These are phyloP conservation scores for Crocidura indochinensis DNA, from an alignment of 2,797 vertebrate species.

Conservation along the genomic window DNA sequence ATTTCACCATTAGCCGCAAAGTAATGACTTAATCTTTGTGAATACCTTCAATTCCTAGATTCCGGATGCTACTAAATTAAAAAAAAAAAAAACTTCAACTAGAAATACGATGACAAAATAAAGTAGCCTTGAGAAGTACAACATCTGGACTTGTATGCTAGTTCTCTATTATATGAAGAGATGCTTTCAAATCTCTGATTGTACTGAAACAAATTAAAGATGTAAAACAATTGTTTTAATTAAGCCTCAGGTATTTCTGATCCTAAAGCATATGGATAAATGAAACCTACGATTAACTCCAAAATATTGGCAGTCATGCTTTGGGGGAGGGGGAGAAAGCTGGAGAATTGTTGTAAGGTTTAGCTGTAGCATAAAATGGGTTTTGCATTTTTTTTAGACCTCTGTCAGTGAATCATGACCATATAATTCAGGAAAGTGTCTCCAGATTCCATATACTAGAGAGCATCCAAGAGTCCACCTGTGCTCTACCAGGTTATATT, in stretches of 20 bases:
- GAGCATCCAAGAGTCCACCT: too few relatives aligned
- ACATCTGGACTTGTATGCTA: neutral
- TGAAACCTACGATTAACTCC: neutral
- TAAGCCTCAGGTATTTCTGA: slow-evolving; percentile 22
- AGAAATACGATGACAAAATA: slow-evolving; percentile 53
- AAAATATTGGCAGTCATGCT: neutral
- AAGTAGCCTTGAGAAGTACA: slow-evolving; percentile 23
- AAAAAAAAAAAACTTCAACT: neutral
- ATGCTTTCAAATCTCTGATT: slow-evolving; percentile 48
- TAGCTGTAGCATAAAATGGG: neutral
- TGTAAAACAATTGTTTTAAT: slow-evolving; percentile 4
- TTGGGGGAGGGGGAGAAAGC: slow-evolving; percentile 5
- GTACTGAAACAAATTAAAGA: neutral
- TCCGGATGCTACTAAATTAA: slow-evolving; percentile 31
- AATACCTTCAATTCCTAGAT: slow-evolving; percentile 54
- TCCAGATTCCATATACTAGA: too few relatives aligned
- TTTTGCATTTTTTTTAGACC: neutral
- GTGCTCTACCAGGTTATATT: too few relatives aligned
- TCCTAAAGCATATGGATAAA: neutral
- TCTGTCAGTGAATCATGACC: too few relatives aligned
- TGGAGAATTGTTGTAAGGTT: neutral
- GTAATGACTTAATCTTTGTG: slow-evolving; percentile 39
- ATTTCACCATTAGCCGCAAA: neutral
- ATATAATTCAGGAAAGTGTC: too few relatives aligned
- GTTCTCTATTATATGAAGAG: slow-evolving; percentile 20